Percentiles rank a stretch among this genome's conserved stretches.
Evolutionary conservation across 2,113 vertebrate species (phyloP).

Genomic region (Lycaon pictus): DNA sequence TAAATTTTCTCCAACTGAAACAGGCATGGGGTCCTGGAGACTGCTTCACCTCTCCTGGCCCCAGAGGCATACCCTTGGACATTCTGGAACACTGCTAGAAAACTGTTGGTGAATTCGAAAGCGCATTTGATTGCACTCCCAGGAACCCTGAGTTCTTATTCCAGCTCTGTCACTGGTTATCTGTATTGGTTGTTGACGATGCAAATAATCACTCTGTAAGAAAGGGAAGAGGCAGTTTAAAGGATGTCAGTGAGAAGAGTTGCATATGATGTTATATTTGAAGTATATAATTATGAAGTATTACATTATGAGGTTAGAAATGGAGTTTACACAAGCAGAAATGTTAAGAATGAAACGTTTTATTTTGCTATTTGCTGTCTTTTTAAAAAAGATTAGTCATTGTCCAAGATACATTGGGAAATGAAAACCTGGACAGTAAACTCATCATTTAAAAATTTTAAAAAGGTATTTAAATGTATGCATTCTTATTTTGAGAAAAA

Average conservation of each 20-base stretch:
- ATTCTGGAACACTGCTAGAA: neutral
- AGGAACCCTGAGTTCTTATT: conserved; percentile 17
- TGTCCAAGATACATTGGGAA: neutral
- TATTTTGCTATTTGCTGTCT: conserved; percentile 47
- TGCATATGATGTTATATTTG: conserved; percentile 24
- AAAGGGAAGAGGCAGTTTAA: conserved; percentile 15
- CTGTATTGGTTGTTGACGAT: conserved; percentile 8
- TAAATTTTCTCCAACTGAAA: neutral
- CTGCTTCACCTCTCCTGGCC: neutral
- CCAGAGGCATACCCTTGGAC: neutral
- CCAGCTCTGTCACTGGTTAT: neutral
- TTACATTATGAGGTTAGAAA: conserved; percentile 19
- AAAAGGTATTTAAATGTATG: neutral
- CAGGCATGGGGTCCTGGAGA: neutral
- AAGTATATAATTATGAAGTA: conserved; percentile 38
- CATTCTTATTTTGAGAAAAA: neutral
- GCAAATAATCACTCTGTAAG: neutral
- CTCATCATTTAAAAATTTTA: neutral
- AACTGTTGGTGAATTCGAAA: neutral
- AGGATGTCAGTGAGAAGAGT: neutral
- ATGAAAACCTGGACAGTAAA: conserved; percentile 53
- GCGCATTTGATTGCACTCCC: neutral
- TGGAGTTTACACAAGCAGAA: conserved; percentile 43
- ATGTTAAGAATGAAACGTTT: conserved; percentile 9
- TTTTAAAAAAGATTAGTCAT: conserved; percentile 15